These are phyloP conservation scores for Leptopterna dolabrata DNA, from an alignment of 2,888 invertebrate species.

Conservation along the genomic window DNA sequence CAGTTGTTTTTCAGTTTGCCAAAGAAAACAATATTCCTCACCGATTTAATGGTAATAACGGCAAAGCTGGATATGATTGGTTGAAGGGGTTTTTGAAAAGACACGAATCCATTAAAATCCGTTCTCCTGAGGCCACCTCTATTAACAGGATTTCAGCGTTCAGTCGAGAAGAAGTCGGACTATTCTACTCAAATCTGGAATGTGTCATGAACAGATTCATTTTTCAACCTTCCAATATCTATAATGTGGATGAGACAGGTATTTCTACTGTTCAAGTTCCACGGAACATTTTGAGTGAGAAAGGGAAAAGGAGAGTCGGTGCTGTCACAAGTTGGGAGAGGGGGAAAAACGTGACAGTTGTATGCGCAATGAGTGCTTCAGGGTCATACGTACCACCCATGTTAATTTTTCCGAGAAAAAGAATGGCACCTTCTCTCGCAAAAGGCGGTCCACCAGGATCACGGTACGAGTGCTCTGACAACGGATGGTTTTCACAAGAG, in stretches of 20 bases:
- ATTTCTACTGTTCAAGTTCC: not conserved
- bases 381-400: conserved; percentile 67
- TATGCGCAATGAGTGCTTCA: conserved; percentile 67
- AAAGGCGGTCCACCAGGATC: conserved; percentile 61
- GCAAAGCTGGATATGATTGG: no score
- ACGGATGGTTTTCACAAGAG: conserved; percentile 63
- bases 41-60: no score
- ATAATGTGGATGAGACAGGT: not conserved
- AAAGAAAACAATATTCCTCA: no score
- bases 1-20: no score
- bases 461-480: conserved; percentile 62
- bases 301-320: not conserved
- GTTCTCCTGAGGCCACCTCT: not conserved
- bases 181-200: not conserved
- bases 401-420: no score
- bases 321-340: not conserved
- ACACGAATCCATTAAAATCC: no score
- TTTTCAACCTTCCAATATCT: not conserved
- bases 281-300: not conserved
- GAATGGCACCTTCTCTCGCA: conserved; percentile 65
- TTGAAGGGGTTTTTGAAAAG: no score
- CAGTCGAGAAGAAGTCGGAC: not conserved
- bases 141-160: not conserved
- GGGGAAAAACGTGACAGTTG: conserved; percentile 64
- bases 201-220: not conserved